Conservation (phyloP, 1,140 invertebrate genomes). For the Metaphire vulgaris region DNA sequence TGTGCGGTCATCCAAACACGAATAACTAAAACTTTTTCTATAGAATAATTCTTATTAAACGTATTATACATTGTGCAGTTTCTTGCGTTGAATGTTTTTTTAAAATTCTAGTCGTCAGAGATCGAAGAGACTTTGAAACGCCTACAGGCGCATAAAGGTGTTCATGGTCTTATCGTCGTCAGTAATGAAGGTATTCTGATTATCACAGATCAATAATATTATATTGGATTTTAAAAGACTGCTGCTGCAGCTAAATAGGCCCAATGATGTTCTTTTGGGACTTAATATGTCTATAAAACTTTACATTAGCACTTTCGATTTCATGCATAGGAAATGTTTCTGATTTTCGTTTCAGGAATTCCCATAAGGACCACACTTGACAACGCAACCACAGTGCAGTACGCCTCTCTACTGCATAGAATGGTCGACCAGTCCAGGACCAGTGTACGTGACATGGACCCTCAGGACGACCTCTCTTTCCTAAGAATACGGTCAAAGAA, state of each 20-base stretch:
- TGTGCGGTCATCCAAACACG: too few relatives aligned
- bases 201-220: too few relatives aligned
- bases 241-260: not conserved
- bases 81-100: too few relatives aligned
- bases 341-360: constrained; percentile 17
- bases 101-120: too few relatives aligned
- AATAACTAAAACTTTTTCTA: too few relatives aligned
- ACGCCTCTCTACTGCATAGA: constrained; percentile 81
- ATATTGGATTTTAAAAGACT: not conserved
- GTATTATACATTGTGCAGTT: too few relatives aligned
- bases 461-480: constrained; percentile 87
- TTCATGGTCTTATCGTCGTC: constrained; percentile 90
- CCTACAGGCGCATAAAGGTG: constrained; percentile 91
- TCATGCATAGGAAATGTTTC: too few relatives aligned
- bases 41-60: too few relatives aligned
- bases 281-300: not conserved
- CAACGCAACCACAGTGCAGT: constrained; percentile 87
- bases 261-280: not conserved
- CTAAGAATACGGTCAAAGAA: constrained; percentile 84
- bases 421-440: constrained; percentile 82
- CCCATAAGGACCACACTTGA: constrained; percentile 70
- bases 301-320: not conserved
- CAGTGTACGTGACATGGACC: constrained; percentile 85
- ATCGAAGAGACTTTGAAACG: constrained; percentile 96
- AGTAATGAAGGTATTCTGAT: constrained; percentile 96